Percentiles rank a stretch among this genome's conserved stretches.
These are phyloP conservation scores for Motacilla alba DNA, from an alignment of 2,113 vertebrate genomes.

Conservation along the genomic window DNA sequence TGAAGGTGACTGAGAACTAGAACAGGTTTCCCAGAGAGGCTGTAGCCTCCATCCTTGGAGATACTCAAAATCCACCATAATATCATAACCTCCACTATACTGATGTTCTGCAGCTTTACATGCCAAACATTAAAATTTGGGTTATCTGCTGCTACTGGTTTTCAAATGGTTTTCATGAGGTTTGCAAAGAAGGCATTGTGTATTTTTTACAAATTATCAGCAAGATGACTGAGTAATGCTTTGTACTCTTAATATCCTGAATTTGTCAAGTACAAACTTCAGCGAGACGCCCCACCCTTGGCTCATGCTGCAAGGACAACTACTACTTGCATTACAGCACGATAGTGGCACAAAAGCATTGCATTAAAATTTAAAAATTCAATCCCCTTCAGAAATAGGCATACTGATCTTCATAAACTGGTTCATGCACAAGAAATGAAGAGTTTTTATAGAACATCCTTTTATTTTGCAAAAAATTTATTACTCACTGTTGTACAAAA, in stretches of 20 bases:
- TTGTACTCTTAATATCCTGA: background rate
- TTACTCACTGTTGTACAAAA: slow-evolving; percentile 63
- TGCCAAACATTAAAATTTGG: background rate
- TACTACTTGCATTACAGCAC: background rate
- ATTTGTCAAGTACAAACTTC: background rate
- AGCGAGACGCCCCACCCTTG: background rate
- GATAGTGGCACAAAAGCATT: background rate
- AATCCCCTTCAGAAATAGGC: background rate
- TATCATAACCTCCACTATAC: background rate
- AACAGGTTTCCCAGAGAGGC: background rate
- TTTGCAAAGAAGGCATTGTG: background rate
- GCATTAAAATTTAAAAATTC: background rate
- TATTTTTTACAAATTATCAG: background rate
- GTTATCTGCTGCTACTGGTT: background rate
- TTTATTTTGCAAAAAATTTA: slow-evolving; percentile 62
- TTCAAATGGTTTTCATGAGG: background rate
- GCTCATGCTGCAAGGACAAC: background rate
- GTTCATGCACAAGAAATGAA: background rate
- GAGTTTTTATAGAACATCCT: background rate
- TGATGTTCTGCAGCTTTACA: background rate
- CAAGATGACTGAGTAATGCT: background rate
- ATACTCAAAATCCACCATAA: background rate
- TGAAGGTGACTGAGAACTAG: background rate
- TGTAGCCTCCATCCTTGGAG: background rate
- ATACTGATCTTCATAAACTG: background rate